Evolutionary conservation across 2,113 vertebrate genomes (phyloP).

Genomic region (Bambusicola thoracicus): DNA sequence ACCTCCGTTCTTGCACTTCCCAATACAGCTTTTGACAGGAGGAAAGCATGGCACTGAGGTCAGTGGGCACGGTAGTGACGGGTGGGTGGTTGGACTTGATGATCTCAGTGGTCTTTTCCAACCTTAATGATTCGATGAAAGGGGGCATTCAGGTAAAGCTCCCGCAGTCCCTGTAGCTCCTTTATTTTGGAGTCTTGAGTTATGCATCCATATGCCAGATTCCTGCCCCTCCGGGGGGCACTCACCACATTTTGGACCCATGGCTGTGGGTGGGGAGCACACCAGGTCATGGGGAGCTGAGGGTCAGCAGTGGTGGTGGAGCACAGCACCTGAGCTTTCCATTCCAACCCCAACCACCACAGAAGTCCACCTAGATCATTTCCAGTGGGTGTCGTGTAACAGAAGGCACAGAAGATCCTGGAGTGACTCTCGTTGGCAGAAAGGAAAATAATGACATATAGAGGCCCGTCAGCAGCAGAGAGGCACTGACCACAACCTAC

Average conservation of each 20-base stretch:
- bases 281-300: not conserved
- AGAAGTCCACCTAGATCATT: not conserved
- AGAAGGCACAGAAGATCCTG: not conserved
- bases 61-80: no score
- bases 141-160: not conserved
- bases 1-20: not conserved
- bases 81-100: no score
- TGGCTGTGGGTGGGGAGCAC: not conserved
- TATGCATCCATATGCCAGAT: not conserved
- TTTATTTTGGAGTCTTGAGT: not conserved
- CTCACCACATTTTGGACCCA: not conserved
- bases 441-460: not conserved
- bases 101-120: no score
- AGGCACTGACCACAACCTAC: not conserved
- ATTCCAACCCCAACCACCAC: not conserved
- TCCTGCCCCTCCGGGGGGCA: not conserved
- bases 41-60: not conserved
- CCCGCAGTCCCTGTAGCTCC: not conserved
- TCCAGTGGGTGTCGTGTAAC: not conserved
- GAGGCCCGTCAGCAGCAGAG: not conserved
- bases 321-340: not conserved
- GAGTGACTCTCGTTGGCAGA: rapidly evolving
- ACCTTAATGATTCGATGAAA: no score
- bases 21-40: not conserved
- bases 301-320: not conserved